A percentile compares a stretch with the other conserved stretches of the same genome.
Evolutionary conservation across 2,113 vertebrate species (phyloP).

Genomic region (Blennius ocellaris): DNA sequence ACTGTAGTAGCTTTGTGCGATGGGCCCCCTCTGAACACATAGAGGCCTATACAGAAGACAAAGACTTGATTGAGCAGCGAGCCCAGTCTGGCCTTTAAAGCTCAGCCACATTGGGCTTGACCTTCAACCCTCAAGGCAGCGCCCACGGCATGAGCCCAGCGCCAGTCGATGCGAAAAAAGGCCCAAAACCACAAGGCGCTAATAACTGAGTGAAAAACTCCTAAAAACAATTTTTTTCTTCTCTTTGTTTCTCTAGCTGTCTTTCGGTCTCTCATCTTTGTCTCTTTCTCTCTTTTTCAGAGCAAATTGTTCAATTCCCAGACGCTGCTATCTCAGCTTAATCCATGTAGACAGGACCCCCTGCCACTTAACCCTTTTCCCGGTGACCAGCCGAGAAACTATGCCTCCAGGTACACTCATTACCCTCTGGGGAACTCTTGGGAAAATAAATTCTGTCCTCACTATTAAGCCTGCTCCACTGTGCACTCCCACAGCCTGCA

Average conservation of each 20-base stretch:
- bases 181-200: conserved; percentile 21
- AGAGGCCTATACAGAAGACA: conserved; percentile 75
- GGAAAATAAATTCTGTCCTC: conserved; percentile 42
- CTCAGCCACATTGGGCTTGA: conserved; percentile 65
- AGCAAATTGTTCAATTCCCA: conserved; percentile 8
- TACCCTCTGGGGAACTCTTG: conserved; percentile 47
- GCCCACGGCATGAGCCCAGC: conserved; percentile 47
- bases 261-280: background rate
- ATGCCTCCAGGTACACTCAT: conserved; percentile 40
- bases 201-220: conserved; percentile 13
- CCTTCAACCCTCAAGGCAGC: conserved; percentile 74
- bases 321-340: conserved; percentile 33
- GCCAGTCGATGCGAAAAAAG: conserved; percentile 21
- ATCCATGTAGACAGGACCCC: conserved; percentile 20
- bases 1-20: conserved; percentile 83
- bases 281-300: background rate
- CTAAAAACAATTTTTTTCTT: background rate
- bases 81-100: conserved; percentile 69
- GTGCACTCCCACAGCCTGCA: conserved; percentile 46
- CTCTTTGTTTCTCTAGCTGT: background rate
- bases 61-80: conserved; percentile 82
- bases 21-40: conserved; percentile 67
- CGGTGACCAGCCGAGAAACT: conserved; percentile 55
- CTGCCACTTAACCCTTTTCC: conserved; percentile 46
- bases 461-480: conserved; percentile 27